Conservation (phyloP, 2,888 invertebrate species). For the Nomada fabriciana region DNA sequence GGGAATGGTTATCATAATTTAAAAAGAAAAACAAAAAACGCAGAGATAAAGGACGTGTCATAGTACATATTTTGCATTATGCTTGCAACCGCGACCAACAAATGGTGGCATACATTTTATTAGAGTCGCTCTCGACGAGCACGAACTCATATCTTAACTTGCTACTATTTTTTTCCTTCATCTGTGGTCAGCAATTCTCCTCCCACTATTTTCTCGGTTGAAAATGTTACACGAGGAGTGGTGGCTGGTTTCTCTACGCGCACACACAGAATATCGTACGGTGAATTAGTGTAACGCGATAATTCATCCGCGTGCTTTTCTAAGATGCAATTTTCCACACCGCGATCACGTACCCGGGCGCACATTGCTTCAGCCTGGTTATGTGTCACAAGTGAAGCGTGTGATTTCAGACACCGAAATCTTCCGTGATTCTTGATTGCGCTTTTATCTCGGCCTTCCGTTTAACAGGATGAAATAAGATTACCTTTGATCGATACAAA, state of each 20-base stretch:
- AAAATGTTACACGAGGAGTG: neutral
- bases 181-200: neutral
- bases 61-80: neutral
- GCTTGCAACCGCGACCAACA: neutral
- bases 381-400: conserved; percentile 52
- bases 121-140: neutral
- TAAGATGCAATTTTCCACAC: conserved; percentile 55
- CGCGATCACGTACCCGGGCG: neutral
- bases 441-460: neutral
- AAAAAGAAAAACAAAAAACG: neutral
- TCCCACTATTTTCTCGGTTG: neutral
- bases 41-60: neutral
- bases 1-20: neutral
- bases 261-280: conserved; percentile 2
- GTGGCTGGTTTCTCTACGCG: neutral
- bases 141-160: conserved; percentile 9
- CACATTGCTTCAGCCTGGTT: conserved; percentile 18
- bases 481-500: neutral
- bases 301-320: conserved; percentile 55
- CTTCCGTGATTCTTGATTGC: conserved; percentile 10
- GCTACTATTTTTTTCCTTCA: conserved; percentile 14
- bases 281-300: conserved; percentile 44
- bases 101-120: conserved; percentile 18
- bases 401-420: conserved; percentile 15
- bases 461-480: neutral